phyloP scores from a whole-genome alignment of 1,140 invertebrate genomes.

The Spodoptera litura region DNA sequence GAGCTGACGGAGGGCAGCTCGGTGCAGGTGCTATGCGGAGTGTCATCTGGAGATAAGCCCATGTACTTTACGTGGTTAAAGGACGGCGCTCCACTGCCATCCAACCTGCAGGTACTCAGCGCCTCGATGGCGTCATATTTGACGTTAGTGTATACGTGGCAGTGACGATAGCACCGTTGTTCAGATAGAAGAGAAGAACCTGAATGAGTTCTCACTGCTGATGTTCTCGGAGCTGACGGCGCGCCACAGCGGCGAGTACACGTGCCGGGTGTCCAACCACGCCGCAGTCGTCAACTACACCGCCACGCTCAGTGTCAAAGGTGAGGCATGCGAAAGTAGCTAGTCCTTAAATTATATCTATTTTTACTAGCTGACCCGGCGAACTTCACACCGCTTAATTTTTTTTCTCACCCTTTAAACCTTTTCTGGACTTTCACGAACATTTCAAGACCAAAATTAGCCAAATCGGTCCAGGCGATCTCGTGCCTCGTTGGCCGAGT shows the following conservation, averaged over 20 bases:
- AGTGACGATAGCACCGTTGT: not conserved
- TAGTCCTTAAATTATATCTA: too few species aligned
- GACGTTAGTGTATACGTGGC: not conserved
- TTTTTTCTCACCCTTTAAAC: too few species aligned
- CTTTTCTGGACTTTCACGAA: too few species aligned
- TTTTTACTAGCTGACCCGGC: too few species aligned
- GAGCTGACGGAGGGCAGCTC: slow-evolving; percentile 94
- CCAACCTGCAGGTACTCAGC: slow-evolving; percentile 86
- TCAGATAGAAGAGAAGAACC: slow-evolving; percentile 89
- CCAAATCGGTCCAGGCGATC: too few species aligned
- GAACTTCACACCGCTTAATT: too few species aligned
- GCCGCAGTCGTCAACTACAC: slow-evolving; percentile 92
- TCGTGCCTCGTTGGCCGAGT: too few species aligned
- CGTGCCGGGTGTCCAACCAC: slow-evolving; percentile 92
- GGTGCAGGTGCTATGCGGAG: slow-evolving; percentile 92
- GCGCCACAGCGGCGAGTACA: slow-evolving; percentile 92
- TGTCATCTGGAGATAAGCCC: slow-evolving; percentile 94
- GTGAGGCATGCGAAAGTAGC: slow-evolving; percentile 71
- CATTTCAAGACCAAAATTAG: too few species aligned
- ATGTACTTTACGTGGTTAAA: slow-evolving; percentile 94
- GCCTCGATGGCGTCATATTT: not conserved
- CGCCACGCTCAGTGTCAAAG: slow-evolving; percentile 91
- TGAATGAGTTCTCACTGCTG: slow-evolving; percentile 90
- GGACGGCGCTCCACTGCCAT: slow-evolving; percentile 88
- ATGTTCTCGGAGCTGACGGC: slow-evolving; percentile 89